Evolutionary conservation across 1,140 invertebrate genomes (phyloP).

Genomic region (Drosophila sturtevanti): DNA sequence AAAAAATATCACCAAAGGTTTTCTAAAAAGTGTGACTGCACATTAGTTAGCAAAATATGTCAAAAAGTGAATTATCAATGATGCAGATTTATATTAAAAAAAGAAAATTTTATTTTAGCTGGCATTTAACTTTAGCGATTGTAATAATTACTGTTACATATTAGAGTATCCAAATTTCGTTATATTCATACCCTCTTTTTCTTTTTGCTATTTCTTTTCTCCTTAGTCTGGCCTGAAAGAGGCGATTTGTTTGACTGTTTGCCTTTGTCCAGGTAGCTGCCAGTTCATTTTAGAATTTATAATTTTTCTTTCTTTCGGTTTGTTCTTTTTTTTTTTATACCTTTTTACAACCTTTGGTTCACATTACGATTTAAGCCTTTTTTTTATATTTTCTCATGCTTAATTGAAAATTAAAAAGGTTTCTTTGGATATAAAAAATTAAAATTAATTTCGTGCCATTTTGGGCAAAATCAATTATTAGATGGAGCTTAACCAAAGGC

Average conservation of each 20-base stretch:
- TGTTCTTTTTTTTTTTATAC: not conserved
- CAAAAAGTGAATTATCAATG: not conserved
- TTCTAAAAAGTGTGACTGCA: not conserved
- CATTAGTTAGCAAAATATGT: not conserved
- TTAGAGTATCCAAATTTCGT: not conserved
- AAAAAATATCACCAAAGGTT: no score
- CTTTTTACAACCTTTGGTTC: not conserved
- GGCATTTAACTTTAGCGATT: no score
- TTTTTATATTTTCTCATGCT: conserved; percentile 29
- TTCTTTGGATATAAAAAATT: conserved; percentile 62
- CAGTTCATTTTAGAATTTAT: conserved; percentile 18
- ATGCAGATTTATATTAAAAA: not conserved
- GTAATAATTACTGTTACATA: no score
- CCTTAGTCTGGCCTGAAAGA: conserved; percentile 22
- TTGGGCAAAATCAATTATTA: conserved; percentile 34
- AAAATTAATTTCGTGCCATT: conserved; percentile 74
- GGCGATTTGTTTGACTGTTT: conserved; percentile 13
- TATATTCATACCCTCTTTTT: not conserved
- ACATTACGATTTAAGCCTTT: conserved; percentile 33
- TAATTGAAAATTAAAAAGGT: conserved; percentile 81
- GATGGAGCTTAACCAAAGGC: not conserved
- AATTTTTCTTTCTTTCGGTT: conserved; percentile 10
- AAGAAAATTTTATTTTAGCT: no score
- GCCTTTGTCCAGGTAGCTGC: conserved; percentile 22
- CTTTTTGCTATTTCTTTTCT: not conserved